Percentiles rank a stretch among this genome's conserved stretches.
Evolutionary conservation across 2,113 vertebrate genomes (phyloP).

Genomic region (Todiramphus saurophagus): DNA sequence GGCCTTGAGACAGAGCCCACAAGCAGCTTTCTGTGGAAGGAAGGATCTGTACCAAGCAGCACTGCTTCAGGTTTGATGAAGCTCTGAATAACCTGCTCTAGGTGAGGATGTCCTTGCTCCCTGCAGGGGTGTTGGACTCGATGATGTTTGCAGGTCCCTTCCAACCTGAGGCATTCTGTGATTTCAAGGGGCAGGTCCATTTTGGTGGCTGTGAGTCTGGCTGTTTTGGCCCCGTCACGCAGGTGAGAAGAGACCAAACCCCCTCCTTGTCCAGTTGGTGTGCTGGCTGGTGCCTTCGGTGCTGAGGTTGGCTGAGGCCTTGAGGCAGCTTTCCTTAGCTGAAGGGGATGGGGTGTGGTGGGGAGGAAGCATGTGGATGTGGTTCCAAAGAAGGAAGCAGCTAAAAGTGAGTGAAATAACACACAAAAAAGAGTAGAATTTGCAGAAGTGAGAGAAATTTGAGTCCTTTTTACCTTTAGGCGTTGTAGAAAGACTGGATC

Average conservation of each 20-base stretch:
- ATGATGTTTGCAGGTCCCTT: too few species aligned
- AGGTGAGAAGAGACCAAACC: not conserved
- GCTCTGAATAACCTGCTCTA: too few species aligned
- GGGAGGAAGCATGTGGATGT: not conserved
- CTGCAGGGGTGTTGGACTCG: too few species aligned
- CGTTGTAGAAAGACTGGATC: not conserved
- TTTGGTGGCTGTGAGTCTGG: not conserved
- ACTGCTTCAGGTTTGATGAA: too few species aligned
- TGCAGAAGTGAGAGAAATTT: not conserved
- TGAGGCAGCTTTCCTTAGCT: not conserved
- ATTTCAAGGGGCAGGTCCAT: not conserved
- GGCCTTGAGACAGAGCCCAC: not conserved
- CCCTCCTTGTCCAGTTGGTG: not conserved
- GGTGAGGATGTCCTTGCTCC: too few species aligned
- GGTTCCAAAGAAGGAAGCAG: not conserved
- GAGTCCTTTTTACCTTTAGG: not conserved
- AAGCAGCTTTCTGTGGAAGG: not conserved
- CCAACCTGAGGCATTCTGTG: too few species aligned
- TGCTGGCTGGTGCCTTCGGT: not conserved
- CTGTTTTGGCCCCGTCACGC: not conserved
- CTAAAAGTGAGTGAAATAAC: not conserved
- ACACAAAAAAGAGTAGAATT: not conserved
- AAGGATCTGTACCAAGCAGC: not conserved
- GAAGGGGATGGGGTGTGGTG: not conserved
- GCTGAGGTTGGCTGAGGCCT: not conserved